A percentile compares a stretch with the other conserved stretches of the same genome.
Conservation (phyloP, 2,888 invertebrate species). For the Tricholauxania praeusta region DNA sequence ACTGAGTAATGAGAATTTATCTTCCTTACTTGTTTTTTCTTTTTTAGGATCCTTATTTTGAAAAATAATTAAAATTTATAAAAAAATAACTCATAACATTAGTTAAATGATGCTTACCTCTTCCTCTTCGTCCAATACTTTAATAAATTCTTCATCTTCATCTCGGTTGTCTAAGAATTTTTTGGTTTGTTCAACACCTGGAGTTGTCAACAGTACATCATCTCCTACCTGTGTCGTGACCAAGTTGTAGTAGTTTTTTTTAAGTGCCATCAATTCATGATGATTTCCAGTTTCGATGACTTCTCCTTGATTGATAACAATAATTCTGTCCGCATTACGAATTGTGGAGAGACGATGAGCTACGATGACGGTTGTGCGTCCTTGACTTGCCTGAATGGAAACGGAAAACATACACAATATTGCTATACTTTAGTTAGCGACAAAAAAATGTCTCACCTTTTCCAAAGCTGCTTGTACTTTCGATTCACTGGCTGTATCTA, state of each 20-base stretch:
- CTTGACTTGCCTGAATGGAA: conserved; percentile 73
- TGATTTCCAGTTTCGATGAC: conserved; percentile 81
- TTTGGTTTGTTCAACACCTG: conserved; percentile 48
- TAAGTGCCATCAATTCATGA: conserved; percentile 74
- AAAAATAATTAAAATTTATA: too few relatives aligned
- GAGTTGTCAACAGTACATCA: conserved; percentile 44
- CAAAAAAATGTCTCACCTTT: conserved; percentile 69
- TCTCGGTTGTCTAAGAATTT: conserved; percentile 53
- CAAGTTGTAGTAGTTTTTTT: conserved; percentile 77
- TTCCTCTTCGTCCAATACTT: conserved; percentile 45
- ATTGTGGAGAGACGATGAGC: conserved; percentile 84
- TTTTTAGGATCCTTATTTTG: too few relatives aligned
- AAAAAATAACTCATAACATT: too few relatives aligned
- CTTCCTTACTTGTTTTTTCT: neutral
- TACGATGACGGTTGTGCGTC: conserved; percentile 83
- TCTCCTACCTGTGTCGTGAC: conserved; percentile 75
- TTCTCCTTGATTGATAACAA: conserved; percentile 77
- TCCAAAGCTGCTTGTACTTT: conserved; percentile 85
- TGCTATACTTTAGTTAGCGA: neutral
- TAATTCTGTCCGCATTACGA: conserved; percentile 78
- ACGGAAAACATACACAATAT: conserved; percentile 4
- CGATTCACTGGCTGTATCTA: conserved; percentile 87
- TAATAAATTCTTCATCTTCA: conserved; percentile 57
- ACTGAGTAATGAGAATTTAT: conserved; percentile 68
- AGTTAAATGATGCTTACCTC: neutral